phyloP scores from a whole-genome alignment of 2,797 vertebrate species.

The Prionace glauca region DNA sequence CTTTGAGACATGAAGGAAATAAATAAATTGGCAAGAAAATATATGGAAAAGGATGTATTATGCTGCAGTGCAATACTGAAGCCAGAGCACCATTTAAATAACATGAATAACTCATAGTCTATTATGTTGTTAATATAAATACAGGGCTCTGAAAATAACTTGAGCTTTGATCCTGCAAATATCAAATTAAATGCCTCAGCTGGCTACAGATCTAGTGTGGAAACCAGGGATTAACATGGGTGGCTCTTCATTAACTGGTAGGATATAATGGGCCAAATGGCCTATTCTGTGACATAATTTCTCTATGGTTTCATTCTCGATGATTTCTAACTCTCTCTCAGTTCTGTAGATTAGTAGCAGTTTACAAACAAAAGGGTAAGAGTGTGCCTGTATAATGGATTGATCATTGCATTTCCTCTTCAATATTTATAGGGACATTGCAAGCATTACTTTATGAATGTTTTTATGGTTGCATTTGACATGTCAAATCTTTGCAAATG shows the following conservation, averaged over 20 bases:
- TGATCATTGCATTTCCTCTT: background rate
- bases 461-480: background rate
- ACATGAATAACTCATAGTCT: background rate
- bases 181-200: background rate
- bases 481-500: background rate
- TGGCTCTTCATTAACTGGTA: background rate
- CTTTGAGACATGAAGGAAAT: background rate
- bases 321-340: background rate
- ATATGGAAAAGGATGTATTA: background rate
- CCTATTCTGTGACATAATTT: background rate
- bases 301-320: background rate
- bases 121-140: background rate
- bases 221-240: background rate
- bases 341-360: background rate
- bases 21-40: background rate
- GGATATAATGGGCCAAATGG: background rate
- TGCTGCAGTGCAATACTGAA: background rate
- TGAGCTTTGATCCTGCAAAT: background rate
- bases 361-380: background rate
- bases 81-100: background rate
- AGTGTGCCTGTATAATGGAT: background rate
- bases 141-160: background rate
- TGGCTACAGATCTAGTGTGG: background rate
- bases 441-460: background rate
- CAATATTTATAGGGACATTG: background rate